Conservation (phyloP, 2,113 vertebrate species). For the Machaerirhynchus nigripectus region DNA sequence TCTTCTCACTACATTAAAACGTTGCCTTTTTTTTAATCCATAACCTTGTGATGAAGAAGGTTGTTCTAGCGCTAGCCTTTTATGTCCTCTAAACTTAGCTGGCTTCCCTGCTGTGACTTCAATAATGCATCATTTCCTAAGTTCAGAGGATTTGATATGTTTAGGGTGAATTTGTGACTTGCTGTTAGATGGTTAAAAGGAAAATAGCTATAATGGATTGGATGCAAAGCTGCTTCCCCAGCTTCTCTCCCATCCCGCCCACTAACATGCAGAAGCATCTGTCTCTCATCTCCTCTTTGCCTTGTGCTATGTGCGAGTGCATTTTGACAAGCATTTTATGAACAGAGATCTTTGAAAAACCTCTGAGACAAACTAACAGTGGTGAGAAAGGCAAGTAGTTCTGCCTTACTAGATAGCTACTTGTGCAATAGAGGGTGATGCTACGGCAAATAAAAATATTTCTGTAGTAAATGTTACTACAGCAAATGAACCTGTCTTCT, state of each 20-base stretch:
- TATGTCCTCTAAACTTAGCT: conserved; percentile 42
- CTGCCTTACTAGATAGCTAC: background rate
- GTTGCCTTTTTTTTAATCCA: background rate
- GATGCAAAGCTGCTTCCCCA: conserved; percentile 42
- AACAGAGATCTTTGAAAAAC: conserved; percentile 11
- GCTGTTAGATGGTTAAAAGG: conserved; percentile 56
- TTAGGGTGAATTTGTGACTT: conserved; percentile 24
- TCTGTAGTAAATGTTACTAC: background rate
- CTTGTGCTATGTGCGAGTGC: background rate
- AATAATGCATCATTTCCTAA: conserved; percentile 60
- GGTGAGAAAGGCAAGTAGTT: background rate
- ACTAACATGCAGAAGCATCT: conserved; percentile 36
- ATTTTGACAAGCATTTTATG: conserved; percentile 41
- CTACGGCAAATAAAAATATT: conserved; percentile 26
- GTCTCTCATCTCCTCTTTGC: conserved; percentile 29
- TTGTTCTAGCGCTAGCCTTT: conserved; percentile 41
- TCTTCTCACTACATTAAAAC: conserved; percentile 41
- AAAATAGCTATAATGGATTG: conserved; percentile 54
- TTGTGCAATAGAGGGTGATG: background rate
- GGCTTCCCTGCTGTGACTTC: conserved; percentile 64
- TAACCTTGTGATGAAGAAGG: conserved; percentile 50
- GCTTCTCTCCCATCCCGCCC: background rate
- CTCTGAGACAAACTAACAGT: background rate
- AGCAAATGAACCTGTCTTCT: background rate
- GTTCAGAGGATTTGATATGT: conserved; percentile 52